These are phyloP conservation scores for Papilio elwesi DNA, from an alignment of 2,888 invertebrate species.

Conservation along the genomic window DNA sequence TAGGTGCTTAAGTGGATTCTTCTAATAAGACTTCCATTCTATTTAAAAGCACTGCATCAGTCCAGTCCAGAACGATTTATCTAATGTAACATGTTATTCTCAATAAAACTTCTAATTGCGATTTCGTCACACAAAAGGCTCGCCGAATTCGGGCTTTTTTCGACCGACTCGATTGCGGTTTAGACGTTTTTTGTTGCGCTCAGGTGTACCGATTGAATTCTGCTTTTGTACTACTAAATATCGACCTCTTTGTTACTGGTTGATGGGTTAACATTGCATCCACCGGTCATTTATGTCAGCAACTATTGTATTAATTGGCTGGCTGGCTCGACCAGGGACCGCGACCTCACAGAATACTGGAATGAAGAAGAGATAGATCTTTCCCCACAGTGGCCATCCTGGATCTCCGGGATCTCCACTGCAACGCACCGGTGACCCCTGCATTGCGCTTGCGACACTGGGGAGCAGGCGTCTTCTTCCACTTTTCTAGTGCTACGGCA, in stretches of 20 bases:
- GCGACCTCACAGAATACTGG: no score
- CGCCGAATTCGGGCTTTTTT: slow-evolving; percentile 45
- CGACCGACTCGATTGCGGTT: slow-evolving; percentile 47
- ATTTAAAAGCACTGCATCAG: background rate
- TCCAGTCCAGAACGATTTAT: background rate
- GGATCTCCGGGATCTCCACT: no score
- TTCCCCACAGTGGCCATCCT: no score
- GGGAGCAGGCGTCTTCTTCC: no score
- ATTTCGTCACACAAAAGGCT: slow-evolving; percentile 50
- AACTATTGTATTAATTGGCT: no score
- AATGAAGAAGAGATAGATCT: no score
- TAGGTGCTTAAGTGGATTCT: background rate
- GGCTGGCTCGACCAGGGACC: no score
- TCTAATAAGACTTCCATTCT: background rate
- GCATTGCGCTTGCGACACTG: no score
- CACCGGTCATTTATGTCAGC: slow-evolving; percentile 25
- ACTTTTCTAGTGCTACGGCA: no score
- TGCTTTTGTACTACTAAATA: slow-evolving; percentile 54
- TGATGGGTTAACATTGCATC: slow-evolving; percentile 44
- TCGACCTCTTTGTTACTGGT: slow-evolving; percentile 51
- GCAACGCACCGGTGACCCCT: no score
- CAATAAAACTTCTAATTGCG: slow-evolving; percentile 54
- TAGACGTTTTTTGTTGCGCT: slow-evolving; percentile 54
- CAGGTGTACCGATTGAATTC: slow-evolving; percentile 61
- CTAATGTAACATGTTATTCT: slow-evolving; percentile 48